Evolutionary conservation across 2,113 vertebrate genomes (phyloP).

Genomic region (Pristiophorus japonicus): DNA sequence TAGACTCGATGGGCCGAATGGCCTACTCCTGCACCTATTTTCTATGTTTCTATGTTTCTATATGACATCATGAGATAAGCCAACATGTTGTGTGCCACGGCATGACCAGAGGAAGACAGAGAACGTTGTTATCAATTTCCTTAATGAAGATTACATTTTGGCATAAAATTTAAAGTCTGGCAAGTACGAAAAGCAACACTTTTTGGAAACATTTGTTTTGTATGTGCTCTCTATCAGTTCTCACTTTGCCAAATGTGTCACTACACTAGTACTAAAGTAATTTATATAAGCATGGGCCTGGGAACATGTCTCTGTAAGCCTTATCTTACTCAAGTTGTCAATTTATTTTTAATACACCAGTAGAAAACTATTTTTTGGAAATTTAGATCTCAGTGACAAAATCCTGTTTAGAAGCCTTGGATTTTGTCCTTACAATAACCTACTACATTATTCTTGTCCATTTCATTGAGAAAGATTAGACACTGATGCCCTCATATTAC

Average conservation of each 20-base stretch:
- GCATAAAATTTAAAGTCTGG: neutral
- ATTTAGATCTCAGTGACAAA: neutral
- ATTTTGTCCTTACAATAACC: neutral
- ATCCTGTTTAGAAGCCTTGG: neutral
- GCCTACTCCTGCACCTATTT: no score
- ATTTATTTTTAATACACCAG: no score
- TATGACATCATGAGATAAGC: neutral
- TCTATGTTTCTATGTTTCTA: no score
- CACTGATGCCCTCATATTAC: neutral
- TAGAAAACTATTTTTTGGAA: neutral
- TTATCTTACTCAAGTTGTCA: no score
- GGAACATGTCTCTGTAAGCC: no score
- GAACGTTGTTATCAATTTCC: no score
- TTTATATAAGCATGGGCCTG: neutral
- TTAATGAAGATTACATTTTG: neutral
- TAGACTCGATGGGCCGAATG: no score
- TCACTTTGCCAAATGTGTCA: neutral
- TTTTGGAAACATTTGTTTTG: neutral
- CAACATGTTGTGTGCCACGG: neutral
- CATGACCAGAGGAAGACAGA: neutral
- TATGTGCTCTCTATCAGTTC: neutral
- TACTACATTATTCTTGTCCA: neutral
- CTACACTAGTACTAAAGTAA: neutral
- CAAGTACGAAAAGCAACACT: neutral
- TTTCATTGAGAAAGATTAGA: neutral